A percentile compares a stretch with the other conserved stretches of the same genome.
Conservation (phyloP, 2,113 vertebrate species). For the Micromys minutus region DNA sequence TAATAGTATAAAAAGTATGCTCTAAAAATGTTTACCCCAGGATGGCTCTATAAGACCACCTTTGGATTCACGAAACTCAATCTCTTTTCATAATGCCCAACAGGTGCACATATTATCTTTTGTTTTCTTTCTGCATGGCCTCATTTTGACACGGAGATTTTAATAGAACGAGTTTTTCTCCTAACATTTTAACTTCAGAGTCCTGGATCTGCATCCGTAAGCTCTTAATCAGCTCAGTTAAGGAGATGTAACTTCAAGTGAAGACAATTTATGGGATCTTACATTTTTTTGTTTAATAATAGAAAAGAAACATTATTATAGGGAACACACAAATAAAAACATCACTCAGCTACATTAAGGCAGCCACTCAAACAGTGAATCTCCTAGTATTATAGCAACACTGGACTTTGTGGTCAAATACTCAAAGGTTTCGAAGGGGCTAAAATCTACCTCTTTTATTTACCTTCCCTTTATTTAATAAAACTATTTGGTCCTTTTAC, state of each 20-base stretch:
- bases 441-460: background rate
- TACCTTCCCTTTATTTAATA: background rate
- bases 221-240: slow-evolving; percentile 8
- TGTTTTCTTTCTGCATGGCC: slow-evolving; percentile 33
- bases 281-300: background rate
- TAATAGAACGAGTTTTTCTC: background rate
- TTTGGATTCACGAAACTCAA: background rate
- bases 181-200: slow-evolving; percentile 38
- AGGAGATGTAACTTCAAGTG: background rate
- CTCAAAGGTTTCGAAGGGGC: background rate
- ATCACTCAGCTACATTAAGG: background rate
- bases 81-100: background rate
- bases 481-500: background rate
- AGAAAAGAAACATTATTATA: background rate
- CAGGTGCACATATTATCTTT: slow-evolving; percentile 13
- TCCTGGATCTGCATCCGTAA: background rate
- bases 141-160: slow-evolving; percentile 40
- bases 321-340: background rate
- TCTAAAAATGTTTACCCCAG: background rate
- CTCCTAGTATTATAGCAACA: slow-evolving; percentile 18
- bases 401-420: background rate
- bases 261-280: background rate
- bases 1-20: background rate
- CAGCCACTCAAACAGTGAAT: background rate
- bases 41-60: background rate